Conservation (phyloP, 2,113 vertebrate genomes). For the Riparia riparia region DNA sequence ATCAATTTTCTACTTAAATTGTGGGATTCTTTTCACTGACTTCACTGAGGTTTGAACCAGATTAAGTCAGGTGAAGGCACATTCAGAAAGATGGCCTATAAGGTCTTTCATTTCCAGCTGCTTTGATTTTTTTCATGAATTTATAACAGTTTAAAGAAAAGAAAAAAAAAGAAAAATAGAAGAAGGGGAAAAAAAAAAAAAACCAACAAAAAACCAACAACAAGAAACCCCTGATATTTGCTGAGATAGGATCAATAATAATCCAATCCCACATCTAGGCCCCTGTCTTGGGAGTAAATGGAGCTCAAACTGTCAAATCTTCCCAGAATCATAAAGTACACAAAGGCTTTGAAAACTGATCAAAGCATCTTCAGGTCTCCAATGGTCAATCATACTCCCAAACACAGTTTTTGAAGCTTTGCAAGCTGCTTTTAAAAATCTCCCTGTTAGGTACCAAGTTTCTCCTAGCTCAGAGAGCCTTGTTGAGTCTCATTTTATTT, state of each 20-base stretch:
- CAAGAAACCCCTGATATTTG: slow-evolving; percentile 12
- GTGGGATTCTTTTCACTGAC: neutral
- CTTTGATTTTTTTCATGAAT: slow-evolving; percentile 46
- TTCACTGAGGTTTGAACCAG: slow-evolving; percentile 5
- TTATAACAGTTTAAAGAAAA: slow-evolving; percentile 28
- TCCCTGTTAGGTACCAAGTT: neutral
- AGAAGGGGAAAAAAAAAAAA: too few species aligned
- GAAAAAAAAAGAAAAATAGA: neutral
- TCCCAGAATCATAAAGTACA: slow-evolving; percentile 11
- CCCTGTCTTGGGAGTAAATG: slow-evolving; percentile 18
- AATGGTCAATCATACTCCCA: neutral
- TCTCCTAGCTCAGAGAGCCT: neutral
- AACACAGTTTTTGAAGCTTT: neutral
- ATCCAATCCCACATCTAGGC: slow-evolving; percentile 25
- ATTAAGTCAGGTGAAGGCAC: slow-evolving; percentile 34
- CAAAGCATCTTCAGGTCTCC: slow-evolving; percentile 42
- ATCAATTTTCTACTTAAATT: neutral
- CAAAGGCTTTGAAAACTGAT: slow-evolving; percentile 57
- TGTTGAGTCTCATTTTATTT: neutral
- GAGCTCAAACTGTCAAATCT: slow-evolving; percentile 39
- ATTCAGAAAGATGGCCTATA: neutral
- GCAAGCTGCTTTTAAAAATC: neutral
- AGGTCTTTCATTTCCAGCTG: slow-evolving; percentile 15
- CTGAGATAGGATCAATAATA: slow-evolving; percentile 54
- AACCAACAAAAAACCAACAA: too few species aligned